Base-by-base conservation (phyloP, 2,888 invertebrate species). In the Siphlonurus alternatus region DNA sequence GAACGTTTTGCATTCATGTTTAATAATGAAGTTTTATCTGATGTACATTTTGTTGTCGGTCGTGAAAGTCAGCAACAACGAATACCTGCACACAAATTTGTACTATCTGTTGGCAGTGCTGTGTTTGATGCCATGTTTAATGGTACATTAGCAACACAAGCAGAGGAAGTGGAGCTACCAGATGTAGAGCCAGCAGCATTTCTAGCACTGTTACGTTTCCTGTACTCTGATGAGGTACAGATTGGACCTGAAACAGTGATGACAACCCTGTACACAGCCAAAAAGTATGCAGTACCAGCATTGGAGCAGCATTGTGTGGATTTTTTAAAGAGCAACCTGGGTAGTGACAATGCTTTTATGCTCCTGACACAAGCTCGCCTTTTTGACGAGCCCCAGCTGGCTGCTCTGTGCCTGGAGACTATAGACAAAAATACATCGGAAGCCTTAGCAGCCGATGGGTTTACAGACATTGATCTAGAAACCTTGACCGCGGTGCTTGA, bases 81-180 rank as follows among this genome's bases (percentile, higher is more conserved):
- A 18, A 86, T 91, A 67, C 88, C 89, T 1, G 90, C 90, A 0
- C 89, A 89, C 70, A 87, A 83, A 73, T 87, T 91, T 71, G 86
- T 92, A 0, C 74, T 92, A 51, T 87, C 88, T 0, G 86, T 88
- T 7, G 89, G 90, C 1, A 89, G 89, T 71, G 88, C 88, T 0
- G 91, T 92, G 1, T 92, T 92, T 73, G 89, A 91, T 74, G 89
- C 88, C 5, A 87, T 91, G 86, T 91, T 92, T 71, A 88, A 89
- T 72, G 88, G 90, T 25, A 84, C 85, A 1, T 74, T 87, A 70
- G 84, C 86, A 0, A 84, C 84, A 0, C 79, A 81, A 65, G 82
- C 83, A 61, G 81, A 84, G 65, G 86, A 89, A 70, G 84, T 91
- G 62, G 88, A 89, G 72, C 77, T 91, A 62, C 89, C 89, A 0